Evolutionary conservation across 2,113 vertebrate genomes (phyloP), one percentile per base, ranked within the genome.

Genomic region (Catharus minimus): DNA sequence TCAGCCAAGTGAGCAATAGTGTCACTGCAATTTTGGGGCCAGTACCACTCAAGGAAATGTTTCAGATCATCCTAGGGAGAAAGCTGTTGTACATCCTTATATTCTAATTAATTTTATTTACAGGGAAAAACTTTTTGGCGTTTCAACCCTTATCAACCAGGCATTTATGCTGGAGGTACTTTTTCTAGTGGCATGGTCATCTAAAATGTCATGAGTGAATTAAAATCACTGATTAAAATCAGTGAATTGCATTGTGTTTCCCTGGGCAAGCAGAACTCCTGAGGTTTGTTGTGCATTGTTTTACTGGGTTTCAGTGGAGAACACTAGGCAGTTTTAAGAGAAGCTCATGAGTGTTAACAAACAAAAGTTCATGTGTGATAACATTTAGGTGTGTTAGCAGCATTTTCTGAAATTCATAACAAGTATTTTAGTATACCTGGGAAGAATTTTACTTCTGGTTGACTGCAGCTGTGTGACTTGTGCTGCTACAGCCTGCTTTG

Each of bases 241-340:
- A 10, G 9, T 5, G 8, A 10, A 5, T 56, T 82, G 30, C 4
- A 2, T 6, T 52, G 53, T 0, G 0, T 75, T 87, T 82, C 11
- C 22, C 15, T 78, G 76, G 39, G 39, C 49, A 39, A 28, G 30
- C 39, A 58, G 56, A 72, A 57, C 30, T 76, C 62, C 68, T 71
- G 43, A 39, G 73, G 22, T 56, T 88, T 90, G 30, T 49, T 84
- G 8, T 49, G 15, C 15, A 0, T 89, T 88, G 20, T 44, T 28
- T 20, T 65, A 8, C 20, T 1, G 0, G 15, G 4, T 82, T 67
- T 72, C n/a, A 57, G 1, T 21, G 8, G 18, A 79, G 32, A 65
- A 10, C 38, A n/a, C 3, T 16, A 8, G 7, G 13, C 58, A 79
- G 38, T 32, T 82, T 68, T 68, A 84, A 58, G 6, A 17, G 7